Base-by-base conservation (phyloP, 2,797 vertebrate genomes). In the Chelon labrosus region DNA sequence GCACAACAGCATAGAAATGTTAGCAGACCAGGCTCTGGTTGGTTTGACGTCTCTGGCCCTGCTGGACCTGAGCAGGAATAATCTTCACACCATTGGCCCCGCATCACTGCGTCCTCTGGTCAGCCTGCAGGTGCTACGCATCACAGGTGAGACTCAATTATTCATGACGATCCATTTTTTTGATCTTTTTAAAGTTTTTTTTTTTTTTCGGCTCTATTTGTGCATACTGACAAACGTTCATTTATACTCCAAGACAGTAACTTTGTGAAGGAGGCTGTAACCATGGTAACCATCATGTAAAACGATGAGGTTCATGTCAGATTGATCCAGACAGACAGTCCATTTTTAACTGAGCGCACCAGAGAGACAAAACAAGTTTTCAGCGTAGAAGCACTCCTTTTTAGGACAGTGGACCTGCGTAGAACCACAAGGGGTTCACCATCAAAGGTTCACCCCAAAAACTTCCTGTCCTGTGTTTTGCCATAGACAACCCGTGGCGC, bases 1-100 rank as follows among this genome's bases (percentile, higher is more conserved):
- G 88, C 96, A 96, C 85, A 98, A 98, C 91, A 94, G 90, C 46
- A 93, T 98, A 22, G 96, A 97, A 87, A 68, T 89, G 42, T 89
- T 97, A 59, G 95, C 95, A 59, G 95, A 96, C 38, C 95, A 96
- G 84, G 96, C 96, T 8, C 89, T 97, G 19, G 92, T 91, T 0
- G 96, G 96, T 14, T 83, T 97, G 22, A 95, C 95, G 38, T 97
- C 97, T 5, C 89, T 97, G 70, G 96, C 96, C 44, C 89, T 97
- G 80, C 93, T 97, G 58, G 96, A 97, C 87, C 95, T 98, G 60
- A 97, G 96, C 89, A 94, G 94, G 70, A 97, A 97, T 75, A 95
- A 95, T 65, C 93, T 98, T 59, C 94, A 95, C 47, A 97, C 96
- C 64, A 93, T 98, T 19, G 95, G 94, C 66, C 94, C 92, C 0